These are phyloP conservation scores for Lapara coniferarum DNA, from an alignment of 2,888 invertebrate genomes.

Conservation along the genomic window DNA sequence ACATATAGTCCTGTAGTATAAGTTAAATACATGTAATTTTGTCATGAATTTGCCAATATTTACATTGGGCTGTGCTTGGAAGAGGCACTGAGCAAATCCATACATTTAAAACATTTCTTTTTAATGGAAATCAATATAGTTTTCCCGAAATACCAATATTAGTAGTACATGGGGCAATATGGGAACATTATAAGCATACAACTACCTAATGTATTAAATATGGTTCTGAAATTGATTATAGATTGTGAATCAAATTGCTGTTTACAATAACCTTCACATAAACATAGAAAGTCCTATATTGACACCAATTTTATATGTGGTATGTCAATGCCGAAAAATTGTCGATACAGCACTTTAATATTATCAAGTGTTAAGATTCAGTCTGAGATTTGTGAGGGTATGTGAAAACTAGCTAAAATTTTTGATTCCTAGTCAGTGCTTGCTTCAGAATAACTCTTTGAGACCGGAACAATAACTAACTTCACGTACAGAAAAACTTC, in stretches of 20 bases:
- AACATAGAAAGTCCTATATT: too few species aligned
- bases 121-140: neutral
- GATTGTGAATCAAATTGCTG: conserved; percentile 16
- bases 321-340: too few species aligned
- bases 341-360: too few species aligned
- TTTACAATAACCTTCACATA: too few species aligned
- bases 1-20: conserved; percentile 31
- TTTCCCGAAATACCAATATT: neutral
- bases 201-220: conserved; percentile 30
- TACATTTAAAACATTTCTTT: conserved; percentile 32
- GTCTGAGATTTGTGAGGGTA: too few species aligned
- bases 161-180: neutral
- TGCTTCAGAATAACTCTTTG: neutral
- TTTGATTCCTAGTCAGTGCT: conserved; percentile 21
- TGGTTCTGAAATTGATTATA: conserved; percentile 35
- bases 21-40: conserved; percentile 39
- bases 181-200: conserved; percentile 29
- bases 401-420: conserved; percentile 24
- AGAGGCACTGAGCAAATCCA: conserved; percentile 52
- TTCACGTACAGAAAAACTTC: conserved; percentile 65
- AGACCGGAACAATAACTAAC: conserved; percentile 10
- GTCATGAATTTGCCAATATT: conserved; percentile 40
- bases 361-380: too few species aligned
- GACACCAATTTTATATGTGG: too few species aligned
- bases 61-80: conserved; percentile 31